Base-by-base conservation (phyloP, 2,113 vertebrate species). In the Pardalotus punctatus region DNA sequence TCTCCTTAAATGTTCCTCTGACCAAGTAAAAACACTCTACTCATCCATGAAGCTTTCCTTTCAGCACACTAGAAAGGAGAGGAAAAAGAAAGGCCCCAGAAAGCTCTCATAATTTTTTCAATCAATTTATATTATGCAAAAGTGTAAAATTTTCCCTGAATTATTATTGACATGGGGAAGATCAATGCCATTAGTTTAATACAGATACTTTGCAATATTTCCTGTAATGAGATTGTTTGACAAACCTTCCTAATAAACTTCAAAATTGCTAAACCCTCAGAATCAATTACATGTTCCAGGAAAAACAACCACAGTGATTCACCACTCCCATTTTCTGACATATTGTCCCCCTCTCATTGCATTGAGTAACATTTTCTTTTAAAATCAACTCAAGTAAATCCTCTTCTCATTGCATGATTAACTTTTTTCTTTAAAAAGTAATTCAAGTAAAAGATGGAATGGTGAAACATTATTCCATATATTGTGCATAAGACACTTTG, bases 101-200 rank as follows among this genome's bases (percentile, higher is more conserved):
- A 84, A 50, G 1, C 4, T 42, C 11, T 15, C 29, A 40, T 51
- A 6, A 22, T 4, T 29, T 81, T 77, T 83, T 60, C 38, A 47
- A 58, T 83, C 58, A 81, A 48, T 92, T 95, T 17, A 36, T 69
- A 82, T 92, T 94, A 33, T 56, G 5, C 12, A 58, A 29, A 90
- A 81, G 16, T 48, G n/a, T 88, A 86, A 66, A 60, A 64, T 84
- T 91, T 94, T 91, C 12, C 18, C 22, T 73, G 56, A 72, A 94
- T 50, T 72, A 64, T 48, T 86, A 91, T 72, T 80, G 66, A 82
- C 74, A 81, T 38, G 29, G 3, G 5, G 14, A 88, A 85, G 36
- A 92, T 96, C 95, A 66, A 88, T 91, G 35, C 11, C 71, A 92
- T 94, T 93, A 80, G 20, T 85, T 90, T 91, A 92, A 92, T 93